A percentile compares a stretch with the other conserved stretches of the same genome.
phyloP scores from a whole-genome alignment of 1,140 invertebrate genomes.

The Drosophila sulfurigaster region DNA sequence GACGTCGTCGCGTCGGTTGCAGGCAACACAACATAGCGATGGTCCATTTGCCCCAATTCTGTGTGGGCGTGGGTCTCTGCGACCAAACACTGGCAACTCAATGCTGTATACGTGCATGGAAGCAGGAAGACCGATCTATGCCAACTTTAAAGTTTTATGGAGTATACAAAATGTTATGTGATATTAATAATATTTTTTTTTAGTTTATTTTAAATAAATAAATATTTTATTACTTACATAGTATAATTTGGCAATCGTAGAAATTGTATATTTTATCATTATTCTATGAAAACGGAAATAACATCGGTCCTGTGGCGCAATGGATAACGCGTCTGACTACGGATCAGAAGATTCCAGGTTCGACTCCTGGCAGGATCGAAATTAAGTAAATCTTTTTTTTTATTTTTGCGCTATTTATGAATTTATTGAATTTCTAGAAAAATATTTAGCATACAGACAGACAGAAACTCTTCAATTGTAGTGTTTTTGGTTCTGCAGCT shows the following conservation, averaged over 20 bases:
- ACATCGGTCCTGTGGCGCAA: constrained; percentile 88
- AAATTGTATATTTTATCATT: not conserved
- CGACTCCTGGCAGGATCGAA: constrained; percentile 89
- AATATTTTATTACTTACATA: too few relatives aligned
- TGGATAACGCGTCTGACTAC: constrained; percentile 90
- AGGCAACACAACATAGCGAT: constrained; percentile 64
- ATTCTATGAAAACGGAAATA: too few relatives aligned
- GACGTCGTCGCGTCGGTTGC: constrained; percentile 19
- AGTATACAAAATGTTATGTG: not conserved
- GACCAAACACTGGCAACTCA: not conserved
- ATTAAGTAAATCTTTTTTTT: not conserved
- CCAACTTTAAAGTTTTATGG: not conserved
- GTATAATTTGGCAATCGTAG: too few relatives aligned
- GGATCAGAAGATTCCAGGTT: constrained; percentile 91
- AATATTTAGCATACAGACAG: too few relatives aligned
- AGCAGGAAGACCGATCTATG: constrained; percentile 24
- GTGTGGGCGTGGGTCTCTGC: constrained; percentile 23
- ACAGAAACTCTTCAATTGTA: too few relatives aligned
- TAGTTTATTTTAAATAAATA: constrained; percentile 20
- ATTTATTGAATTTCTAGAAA: not conserved
- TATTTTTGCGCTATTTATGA: not conserved
- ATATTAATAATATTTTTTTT: not conserved
- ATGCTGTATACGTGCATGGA: constrained; percentile 20
- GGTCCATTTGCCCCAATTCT: constrained; percentile 77
- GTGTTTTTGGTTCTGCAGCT: too few relatives aligned